Conservation (phyloP, 1,140 invertebrate species). For the Zaprionus lachaisei region DNA sequence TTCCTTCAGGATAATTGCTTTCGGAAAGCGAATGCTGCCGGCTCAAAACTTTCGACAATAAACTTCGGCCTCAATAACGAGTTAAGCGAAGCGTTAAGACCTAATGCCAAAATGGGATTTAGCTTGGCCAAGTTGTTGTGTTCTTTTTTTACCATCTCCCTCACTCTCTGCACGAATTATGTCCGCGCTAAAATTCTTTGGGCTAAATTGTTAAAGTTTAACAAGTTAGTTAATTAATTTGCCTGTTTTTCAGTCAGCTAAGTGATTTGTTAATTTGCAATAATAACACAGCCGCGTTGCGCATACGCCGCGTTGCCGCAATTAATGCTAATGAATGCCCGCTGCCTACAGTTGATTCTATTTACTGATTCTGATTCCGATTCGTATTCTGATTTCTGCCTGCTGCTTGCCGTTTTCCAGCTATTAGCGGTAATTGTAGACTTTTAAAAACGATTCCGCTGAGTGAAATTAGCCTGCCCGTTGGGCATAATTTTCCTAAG, state of each 20-base stretch:
- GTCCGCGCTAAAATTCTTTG: constrained; percentile 51
- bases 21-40: constrained; percentile 67
- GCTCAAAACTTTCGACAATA: constrained; percentile 75
- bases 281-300: constrained; percentile 60
- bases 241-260: constrained; percentile 56
- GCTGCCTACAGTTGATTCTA: not conserved
- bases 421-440: constrained; percentile 80
- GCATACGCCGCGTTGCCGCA: constrained; percentile 58
- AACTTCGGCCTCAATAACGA: constrained; percentile 76
- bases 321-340: constrained; percentile 73
- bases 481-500: constrained; percentile 69
- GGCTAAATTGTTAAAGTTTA: constrained; percentile 69
- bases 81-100: constrained; percentile 78
- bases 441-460: constrained; percentile 59
- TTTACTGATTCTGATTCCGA: not conserved
- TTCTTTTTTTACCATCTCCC: not conserved
- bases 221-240: constrained; percentile 78
- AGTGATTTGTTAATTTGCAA: constrained; percentile 80
- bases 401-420: constrained; percentile 57
- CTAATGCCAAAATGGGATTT: constrained; percentile 71
- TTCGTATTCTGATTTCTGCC: not conserved
- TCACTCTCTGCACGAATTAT: constrained; percentile 45
- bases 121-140: not conserved
- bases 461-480: constrained; percentile 79
- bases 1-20: constrained; percentile 80